phyloP scores from a whole-genome alignment of 2,113 vertebrate species.

The Cyrtonyx montezumae region DNA sequence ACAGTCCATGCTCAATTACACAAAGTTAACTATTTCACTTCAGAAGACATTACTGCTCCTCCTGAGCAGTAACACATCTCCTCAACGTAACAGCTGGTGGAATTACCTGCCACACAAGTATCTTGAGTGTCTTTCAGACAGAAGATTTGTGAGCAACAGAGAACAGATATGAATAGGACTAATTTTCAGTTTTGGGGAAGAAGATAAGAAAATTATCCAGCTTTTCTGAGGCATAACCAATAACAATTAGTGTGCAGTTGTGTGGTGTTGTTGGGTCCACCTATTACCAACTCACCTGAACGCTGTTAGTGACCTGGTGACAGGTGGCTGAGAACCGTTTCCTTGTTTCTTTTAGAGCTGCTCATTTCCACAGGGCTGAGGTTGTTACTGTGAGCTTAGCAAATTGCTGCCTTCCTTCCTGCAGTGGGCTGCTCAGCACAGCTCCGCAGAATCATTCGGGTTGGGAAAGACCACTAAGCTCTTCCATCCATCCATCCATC shows the following conservation, averaged over 20 bases:
- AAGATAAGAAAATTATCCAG: not conserved
- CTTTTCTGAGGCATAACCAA: not conserved
- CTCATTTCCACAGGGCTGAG: not conserved
- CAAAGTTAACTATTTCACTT: conserved; percentile 67
- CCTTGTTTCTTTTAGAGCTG: not conserved
- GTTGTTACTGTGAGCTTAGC: not conserved
- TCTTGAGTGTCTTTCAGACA: not conserved
- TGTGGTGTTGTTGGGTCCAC: not conserved
- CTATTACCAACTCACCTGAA: not conserved
- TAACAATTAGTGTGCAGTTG: not conserved
- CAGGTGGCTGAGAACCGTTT: not conserved
- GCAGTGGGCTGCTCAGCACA: not conserved
- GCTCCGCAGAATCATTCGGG: not conserved
- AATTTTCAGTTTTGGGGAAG: not conserved
- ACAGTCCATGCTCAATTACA: conserved; percentile 78
- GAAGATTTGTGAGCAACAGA: not conserved
- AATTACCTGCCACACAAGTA: conserved; percentile 13
- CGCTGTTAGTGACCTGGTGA: not conserved
- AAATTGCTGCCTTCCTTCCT: not conserved
- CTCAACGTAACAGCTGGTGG: not conserved
- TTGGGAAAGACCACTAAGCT: too few species aligned
- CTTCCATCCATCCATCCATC: too few species aligned
- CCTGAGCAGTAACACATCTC: conserved; percentile 2
- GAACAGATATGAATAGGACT: not conserved
- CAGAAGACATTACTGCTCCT: conserved; percentile 63